phyloP scores from a whole-genome alignment of 2,113 vertebrate genomes.

The Bombycilla garrulus region DNA sequence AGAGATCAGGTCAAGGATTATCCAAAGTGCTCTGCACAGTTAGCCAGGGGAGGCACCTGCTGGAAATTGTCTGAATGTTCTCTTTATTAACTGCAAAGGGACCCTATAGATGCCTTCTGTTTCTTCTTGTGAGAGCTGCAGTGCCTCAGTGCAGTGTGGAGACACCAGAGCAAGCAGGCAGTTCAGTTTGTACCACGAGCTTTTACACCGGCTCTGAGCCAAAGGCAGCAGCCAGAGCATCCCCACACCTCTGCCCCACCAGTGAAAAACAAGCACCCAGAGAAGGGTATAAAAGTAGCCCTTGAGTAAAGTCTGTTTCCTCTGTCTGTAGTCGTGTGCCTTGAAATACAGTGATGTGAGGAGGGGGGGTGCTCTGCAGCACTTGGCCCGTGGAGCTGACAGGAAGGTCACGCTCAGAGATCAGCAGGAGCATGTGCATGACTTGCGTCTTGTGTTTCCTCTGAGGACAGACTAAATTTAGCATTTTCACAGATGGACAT shows the following conservation, averaged over 20 bases:
- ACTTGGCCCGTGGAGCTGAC: background rate
- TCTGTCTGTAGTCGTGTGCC: background rate
- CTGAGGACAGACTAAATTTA: conserved; percentile 54
- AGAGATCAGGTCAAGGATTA: background rate
- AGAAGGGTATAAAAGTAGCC: conserved; percentile 17
- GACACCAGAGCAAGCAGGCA: background rate
- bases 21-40: background rate
- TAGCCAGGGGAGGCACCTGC: background rate
- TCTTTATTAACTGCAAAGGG: background rate
- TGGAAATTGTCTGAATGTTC: background rate
- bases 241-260: background rate
- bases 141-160: background rate
- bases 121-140: background rate
- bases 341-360: background rate
- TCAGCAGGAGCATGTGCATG: background rate
- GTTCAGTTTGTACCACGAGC: background rate
- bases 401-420: conserved; percentile 37
- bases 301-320: background rate
- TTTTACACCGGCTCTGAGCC: background rate
- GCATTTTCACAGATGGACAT: conserved; percentile 23
- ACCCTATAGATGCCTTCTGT: background rate
- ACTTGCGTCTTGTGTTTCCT: conserved; percentile 21
- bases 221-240: background rate
- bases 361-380: background rate
- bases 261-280: background rate